Conservation (phyloP, 2,797 vertebrate species). For the Phalloptychus januarius region DNA sequence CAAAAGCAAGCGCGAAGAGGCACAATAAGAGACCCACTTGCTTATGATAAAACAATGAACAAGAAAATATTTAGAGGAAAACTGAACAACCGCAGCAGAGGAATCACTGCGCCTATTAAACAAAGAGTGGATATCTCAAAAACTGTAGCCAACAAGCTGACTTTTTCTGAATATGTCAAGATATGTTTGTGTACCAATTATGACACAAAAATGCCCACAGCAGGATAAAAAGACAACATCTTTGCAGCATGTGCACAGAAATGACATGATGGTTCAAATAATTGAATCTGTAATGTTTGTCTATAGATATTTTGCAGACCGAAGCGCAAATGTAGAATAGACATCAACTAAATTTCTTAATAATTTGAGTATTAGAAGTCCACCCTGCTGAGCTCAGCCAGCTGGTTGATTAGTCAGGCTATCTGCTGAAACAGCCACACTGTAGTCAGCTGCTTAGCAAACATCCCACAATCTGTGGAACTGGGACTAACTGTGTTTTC, state of each 20-base stretch:
- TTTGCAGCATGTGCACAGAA: background rate
- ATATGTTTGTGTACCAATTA: background rate
- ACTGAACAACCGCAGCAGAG: background rate
- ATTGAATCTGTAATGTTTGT: background rate
- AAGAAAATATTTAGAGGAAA: background rate
- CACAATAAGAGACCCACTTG: slow-evolving; percentile 15
- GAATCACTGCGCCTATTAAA: background rate
- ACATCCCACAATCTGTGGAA: background rate
- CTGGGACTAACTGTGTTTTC: background rate
- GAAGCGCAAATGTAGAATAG: background rate
- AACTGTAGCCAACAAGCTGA: background rate
- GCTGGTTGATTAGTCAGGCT: background rate
- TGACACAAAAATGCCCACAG: background rate
- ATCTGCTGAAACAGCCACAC: background rate
- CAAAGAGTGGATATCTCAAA: background rate
- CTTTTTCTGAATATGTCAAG: background rate
- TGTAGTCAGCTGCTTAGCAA: background rate
- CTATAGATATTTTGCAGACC: background rate
- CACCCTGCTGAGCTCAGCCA: background rate
- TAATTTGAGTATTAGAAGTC: background rate
- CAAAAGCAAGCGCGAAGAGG: slow-evolving; percentile 27
- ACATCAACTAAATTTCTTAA: background rate
- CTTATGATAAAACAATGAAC: background rate
- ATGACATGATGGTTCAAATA: background rate
- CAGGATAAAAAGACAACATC: background rate